Evolutionary conservation across 2,113 vertebrate species (phyloP), one percentile per base, ranked within the genome.

Genomic region (Oxyruncus cristatus): DNA sequence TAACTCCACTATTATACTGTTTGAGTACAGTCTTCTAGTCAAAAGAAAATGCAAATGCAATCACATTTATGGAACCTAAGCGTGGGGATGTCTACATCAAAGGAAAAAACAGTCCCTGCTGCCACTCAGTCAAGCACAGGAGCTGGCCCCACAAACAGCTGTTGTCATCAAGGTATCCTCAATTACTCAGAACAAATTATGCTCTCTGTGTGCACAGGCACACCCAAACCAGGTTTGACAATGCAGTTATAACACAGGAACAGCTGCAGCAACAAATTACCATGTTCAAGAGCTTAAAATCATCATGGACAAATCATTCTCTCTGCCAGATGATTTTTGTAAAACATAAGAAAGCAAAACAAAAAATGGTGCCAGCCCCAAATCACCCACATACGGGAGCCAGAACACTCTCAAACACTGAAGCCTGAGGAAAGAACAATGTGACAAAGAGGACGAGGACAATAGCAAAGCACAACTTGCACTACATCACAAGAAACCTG

Each of bases 11-110:
- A 47, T 17, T 73, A 35, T 8, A 46, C 11, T 14, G 41, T 47
- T 70, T 70, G 27, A 70, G 35, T 50, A 37, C 8, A 83, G 71
- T 67, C 30, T 47, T 74, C 30, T 39, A 85, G 72, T 75, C 47
- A 84, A 75, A 86, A 86, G 55, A 74, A 96, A 95, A 95, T 67
- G 79, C 76, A 96, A 96, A 96, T 86, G 68, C 61, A 90, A 83
- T 47, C 55, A 71, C 59, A 86, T 52, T 91, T 82, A 88, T 72
- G 85, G 79, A 88, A 94, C 78, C 47, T 61, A 68, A 86, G 68
- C 0, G 0, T 56, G 49, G 66, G 62, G 68, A 71, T 59, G 75
- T 76, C 92, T 92, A 42, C 47, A 85, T 46, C 42, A 92, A 94
- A 88, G 59, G 23, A 17, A 86, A 80, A 75, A 84, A 2, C 33